A percentile compares a stretch with the other conserved stretches of the same genome.
phyloP scores from a whole-genome alignment of 2,113 vertebrate species.

The Aspidoscelis tigris region DNA sequence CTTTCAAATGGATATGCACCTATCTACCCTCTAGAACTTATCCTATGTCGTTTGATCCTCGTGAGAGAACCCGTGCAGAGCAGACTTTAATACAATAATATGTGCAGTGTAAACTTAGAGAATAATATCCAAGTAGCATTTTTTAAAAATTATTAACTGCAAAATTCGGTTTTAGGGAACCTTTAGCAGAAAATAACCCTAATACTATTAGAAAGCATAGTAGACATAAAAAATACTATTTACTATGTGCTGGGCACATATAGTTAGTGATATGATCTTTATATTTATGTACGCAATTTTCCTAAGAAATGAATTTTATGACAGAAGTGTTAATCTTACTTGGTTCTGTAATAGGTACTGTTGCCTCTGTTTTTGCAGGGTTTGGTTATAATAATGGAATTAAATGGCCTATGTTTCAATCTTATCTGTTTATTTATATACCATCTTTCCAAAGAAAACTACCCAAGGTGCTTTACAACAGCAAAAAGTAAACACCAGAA shows the following conservation, averaged over 20 bases:
- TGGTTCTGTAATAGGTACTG: not conserved
- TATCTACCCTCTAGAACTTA: not conserved
- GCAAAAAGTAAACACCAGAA: too few species aligned
- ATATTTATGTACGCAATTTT: not conserved
- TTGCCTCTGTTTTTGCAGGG: constrained; percentile 1
- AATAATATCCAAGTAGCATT: not conserved
- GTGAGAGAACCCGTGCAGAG: constrained; percentile 18
- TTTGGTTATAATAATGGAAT: constrained; percentile 17
- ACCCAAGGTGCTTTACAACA: too few species aligned
- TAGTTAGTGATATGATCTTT: not conserved
- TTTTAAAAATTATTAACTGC: not conserved
- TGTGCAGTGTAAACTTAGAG: not conserved
- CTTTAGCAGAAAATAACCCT: not conserved
- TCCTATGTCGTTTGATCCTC: constrained; percentile 8
- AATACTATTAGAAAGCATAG: too few species aligned
- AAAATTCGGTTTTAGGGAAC: not conserved
- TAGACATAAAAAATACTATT: not conserved
- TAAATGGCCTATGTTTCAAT: not conserved
- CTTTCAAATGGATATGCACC: not conserved
- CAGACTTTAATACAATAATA: not conserved
- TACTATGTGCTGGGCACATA: not conserved
- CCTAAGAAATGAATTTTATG: not conserved
- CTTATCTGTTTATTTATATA: too few species aligned
- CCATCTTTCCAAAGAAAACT: too few species aligned
- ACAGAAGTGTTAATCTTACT: not conserved